Percentiles rank a stretch among this genome's conserved stretches.
phyloP scores from a whole-genome alignment of 2,888 invertebrate species.

The Sesia bembeciformis region DNA sequence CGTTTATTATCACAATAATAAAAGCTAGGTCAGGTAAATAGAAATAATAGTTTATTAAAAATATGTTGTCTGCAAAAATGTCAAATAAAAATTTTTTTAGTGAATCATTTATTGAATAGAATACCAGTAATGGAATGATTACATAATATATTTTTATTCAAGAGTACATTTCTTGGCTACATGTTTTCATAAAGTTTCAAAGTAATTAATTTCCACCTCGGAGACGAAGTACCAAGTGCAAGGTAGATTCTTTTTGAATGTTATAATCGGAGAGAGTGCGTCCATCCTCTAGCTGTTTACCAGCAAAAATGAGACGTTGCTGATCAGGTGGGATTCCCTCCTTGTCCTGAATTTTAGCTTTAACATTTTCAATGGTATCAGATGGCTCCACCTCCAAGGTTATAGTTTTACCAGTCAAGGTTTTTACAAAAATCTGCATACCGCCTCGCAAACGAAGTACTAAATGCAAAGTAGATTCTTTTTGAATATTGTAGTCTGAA shows the following conservation, averaged over 20 bases:
- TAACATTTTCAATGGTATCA: constrained; percentile 31
- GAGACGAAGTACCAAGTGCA: constrained; percentile 6
- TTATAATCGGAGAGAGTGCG: constrained; percentile 28
- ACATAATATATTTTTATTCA: neutral
- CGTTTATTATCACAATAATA: too few species aligned
- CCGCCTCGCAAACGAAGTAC: constrained; percentile 29
- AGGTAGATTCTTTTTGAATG: constrained; percentile 8
- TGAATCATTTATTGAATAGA: too few species aligned
- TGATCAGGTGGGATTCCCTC: constrained; percentile 33
- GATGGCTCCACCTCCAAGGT: constrained; percentile 29
- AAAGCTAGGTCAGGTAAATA: too few species aligned
- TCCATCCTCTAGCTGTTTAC: constrained; percentile 30
- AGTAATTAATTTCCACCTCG: constrained; percentile 6
- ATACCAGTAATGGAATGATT: too few species aligned
- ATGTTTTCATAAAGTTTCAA: too few species aligned
- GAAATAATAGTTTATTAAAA: too few species aligned
- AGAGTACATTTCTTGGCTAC: constrained; percentile 3
- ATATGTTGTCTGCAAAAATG: too few species aligned
- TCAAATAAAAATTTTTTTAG: too few species aligned
- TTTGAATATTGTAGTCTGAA: constrained; percentile 31
- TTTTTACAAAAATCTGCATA: constrained; percentile 36
- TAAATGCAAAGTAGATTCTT: constrained; percentile 28
- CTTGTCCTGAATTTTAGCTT: constrained; percentile 32
- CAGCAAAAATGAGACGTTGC: constrained; percentile 28
- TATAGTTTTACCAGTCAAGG: constrained; percentile 30